Evolutionary conservation across 2,113 vertebrate genomes (phyloP), one percentile per base, ranked within the genome.

Genomic region (Pantherophis guttatus): DNA sequence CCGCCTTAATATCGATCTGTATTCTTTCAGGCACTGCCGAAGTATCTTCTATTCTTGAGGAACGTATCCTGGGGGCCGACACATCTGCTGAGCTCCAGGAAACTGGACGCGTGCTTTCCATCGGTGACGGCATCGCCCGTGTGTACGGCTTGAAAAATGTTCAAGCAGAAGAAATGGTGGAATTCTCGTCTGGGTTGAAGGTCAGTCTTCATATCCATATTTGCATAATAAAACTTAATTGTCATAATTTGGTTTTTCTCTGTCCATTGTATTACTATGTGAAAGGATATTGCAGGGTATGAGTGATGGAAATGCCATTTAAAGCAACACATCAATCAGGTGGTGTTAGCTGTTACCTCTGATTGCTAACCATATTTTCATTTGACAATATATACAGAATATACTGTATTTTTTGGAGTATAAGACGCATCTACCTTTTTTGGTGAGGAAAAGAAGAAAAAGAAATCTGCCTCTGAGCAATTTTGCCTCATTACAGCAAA

Each of bases 151-250:
- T 99, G 26, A 99, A 99, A 93, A 99, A 99, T 93, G 99, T 99
- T 92, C 99, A 99, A 96, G 99, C 99, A 39, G 99, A 99, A 95
- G 99, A 99, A 98, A 99, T 99, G 99, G 99, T 99, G 96, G 99
- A 99, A 21, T 99, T 99, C 97, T 99, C 99, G 53, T 99, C 99
- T 92, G 99, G 99, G 3, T 97, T 99, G 89, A 99, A 99, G 97
- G 99, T 99, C 95, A 93, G 39, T 90, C 19, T 59, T 7, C 50
- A 10, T n/a, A 26, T 52, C 26, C 12, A 39, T 24, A 3, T 90
- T 81, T 50, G 12, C 65, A 12, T 87, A 15, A 29, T 48, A 58
- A 88, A 87, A 29, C 17, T 24, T 24, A 26, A 52, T 86, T 26
- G 13, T 81, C 5, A 5, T 50, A 1, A 15, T 8, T 89, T 75